Conservation (phyloP, 1,140 invertebrate species). For the Cyclargus thomasi region DNA sequence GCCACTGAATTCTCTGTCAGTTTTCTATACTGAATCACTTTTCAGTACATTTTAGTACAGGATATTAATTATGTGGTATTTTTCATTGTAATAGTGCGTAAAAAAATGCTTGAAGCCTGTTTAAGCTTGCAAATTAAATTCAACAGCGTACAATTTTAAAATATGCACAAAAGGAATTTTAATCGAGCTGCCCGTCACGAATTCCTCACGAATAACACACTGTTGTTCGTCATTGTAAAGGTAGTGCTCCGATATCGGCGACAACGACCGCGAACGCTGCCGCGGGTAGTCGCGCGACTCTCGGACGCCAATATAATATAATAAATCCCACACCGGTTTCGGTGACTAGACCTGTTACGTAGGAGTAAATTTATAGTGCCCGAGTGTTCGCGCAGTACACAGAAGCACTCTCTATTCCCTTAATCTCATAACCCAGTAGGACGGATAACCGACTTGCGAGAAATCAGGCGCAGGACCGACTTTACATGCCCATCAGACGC, state of each 20-base stretch:
- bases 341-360: no score
- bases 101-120: constrained; percentile 6
- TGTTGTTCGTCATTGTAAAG: constrained; percentile 2
- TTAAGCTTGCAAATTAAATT: constrained; percentile 20
- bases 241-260: not conserved
- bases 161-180: constrained; percentile 27
- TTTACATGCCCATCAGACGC: no score
- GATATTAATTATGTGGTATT: not conserved
- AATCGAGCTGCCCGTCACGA: constrained; percentile 23
- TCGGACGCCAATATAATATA: no score
- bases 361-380: no score
- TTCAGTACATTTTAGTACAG: not conserved
- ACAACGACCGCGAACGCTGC: not conserved
- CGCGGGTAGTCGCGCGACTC: not conserved
- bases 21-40: not conserved
- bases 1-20: not conserved
- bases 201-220: constrained; percentile 24
- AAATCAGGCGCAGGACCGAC: no score
- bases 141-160: constrained; percentile 19
- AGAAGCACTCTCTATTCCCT: no score
- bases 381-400: no score
- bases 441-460: no score
- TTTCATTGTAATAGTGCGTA: not conserved
- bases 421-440: no score
- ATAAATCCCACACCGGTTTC: no score